Evolutionary conservation across 2,888 invertebrate species (phyloP), one percentile per base, ranked within the genome.

Genomic region (Bombylius discolor): DNA sequence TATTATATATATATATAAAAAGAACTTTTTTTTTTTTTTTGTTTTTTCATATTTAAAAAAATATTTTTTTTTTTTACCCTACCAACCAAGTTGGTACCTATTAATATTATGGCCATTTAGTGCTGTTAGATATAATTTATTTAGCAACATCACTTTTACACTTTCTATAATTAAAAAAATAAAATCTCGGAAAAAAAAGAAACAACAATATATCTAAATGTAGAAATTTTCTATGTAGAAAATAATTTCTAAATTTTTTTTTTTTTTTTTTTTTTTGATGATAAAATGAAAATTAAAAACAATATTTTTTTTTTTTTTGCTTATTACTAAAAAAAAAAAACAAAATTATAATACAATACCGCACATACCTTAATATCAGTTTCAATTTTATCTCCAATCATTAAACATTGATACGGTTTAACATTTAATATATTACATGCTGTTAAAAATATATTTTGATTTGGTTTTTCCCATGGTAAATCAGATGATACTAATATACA

Each of bases 321-420:
- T 42, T 52, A 54, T 45, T 46, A 47, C 42, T 49, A 52, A 32
- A 51, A 53, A 45, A 32, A 33, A 45, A 50, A 51, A 53, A 45
- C 46, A 49, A 39, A 52, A n/a, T 14, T 49, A 54, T 42, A 11
- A 42, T 11, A 23, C 2, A 42, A 42, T 42, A 11, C 8, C 39
- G 39, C 39, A 64, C 66, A 59, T 64, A 81, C 81, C 75, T 84
- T 80, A 66, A 92, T 89, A 72, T 92, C 92, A 45, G 91, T 90
- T 71, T 90, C 89, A 63, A 91, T 74, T 70, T 89, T 89, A 70
- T 92, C 92, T 50, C 91, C 91, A 66, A 90, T 84, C 89, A 92
- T 91, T 64, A 89, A 79, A 74, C 89, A 90, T 62, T 83, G 80
- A 55, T 79, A 75, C 1, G 90, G 86, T 68, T 83, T 79, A 31